Conservation (phyloP, 2,888 invertebrate genomes). For the Acronicta leporina region DNA sequence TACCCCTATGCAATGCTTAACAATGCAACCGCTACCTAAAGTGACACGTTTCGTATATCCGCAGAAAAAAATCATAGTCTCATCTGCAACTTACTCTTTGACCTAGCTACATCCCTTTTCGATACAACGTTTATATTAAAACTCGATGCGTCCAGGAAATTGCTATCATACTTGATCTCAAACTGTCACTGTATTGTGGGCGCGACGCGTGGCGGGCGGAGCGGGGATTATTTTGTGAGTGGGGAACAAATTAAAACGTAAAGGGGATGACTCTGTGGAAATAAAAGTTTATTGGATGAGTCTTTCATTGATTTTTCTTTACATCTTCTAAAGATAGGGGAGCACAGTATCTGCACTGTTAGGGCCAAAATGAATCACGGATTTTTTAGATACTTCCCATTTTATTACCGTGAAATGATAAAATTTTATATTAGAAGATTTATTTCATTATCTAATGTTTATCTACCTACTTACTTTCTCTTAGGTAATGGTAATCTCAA, state of each 20-base stretch:
- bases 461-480: too few relatives aligned
- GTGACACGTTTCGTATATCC: background rate
- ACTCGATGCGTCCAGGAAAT: constrained; percentile 77
- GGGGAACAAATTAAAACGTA: constrained; percentile 20
- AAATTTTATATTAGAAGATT: too few relatives aligned
- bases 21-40: background rate
- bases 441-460: too few relatives aligned
- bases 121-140: constrained; percentile 78
- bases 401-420: too few relatives aligned
- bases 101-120: constrained; percentile 61
- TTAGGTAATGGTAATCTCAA: too few relatives aligned
- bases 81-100: constrained; percentile 49
- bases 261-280: background rate
- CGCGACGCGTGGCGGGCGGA: constrained; percentile 32
- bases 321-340: too few relatives aligned
- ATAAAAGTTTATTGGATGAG: background rate
- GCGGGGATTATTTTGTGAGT: constrained; percentile 38
- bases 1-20: too few relatives aligned
- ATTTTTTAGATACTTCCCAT: too few relatives aligned
- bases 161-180: constrained; percentile 78
- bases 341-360: too few relatives aligned
- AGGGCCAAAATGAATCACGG: too few relatives aligned
- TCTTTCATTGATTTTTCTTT: background rate
- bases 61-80: constrained; percentile 6
- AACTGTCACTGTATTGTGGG: constrained; percentile 67